Conservation (phyloP, 2,888 invertebrate species). For the Scaptomyza caliginosa region DNA sequence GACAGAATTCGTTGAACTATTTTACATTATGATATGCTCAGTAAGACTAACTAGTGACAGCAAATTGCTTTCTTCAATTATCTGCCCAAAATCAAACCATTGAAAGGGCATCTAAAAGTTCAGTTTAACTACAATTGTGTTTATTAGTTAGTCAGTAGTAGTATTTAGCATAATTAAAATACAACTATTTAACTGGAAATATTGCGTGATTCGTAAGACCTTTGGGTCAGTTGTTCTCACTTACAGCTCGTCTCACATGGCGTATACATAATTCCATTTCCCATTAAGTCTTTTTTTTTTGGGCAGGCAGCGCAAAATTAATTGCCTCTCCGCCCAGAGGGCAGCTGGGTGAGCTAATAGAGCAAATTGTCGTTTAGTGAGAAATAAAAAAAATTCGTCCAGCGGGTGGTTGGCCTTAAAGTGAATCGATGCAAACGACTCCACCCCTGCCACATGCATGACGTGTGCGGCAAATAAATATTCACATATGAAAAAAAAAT, state of each 20-base stretch:
- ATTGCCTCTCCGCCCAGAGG: slow-evolving; percentile 55
- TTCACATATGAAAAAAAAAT: slow-evolving; percentile 4
- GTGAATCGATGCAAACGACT: slow-evolving; percentile 26
- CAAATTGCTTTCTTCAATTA: too few relatives aligned
- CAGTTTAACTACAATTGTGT: not conserved
- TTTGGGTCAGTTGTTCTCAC: slow-evolving; percentile 23
- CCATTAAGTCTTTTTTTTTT: slow-evolving; percentile 18
- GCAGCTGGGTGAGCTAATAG: slow-evolving; percentile 65
- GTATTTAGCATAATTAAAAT: slow-evolving; percentile 43
- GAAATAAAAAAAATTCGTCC: slow-evolving; percentile 25
- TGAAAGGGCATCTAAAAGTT: slow-evolving; percentile 17
- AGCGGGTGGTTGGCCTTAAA: slow-evolving; percentile 51
- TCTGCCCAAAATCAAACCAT: slow-evolving; percentile 43
- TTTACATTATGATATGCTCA: too few relatives aligned
- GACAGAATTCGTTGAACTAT: too few relatives aligned
- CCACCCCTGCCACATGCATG: slow-evolving; percentile 46
- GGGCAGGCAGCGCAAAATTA: slow-evolving; percentile 49
- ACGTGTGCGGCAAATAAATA: slow-evolving; percentile 55
- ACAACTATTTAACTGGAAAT: slow-evolving; percentile 13
- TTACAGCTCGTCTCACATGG: slow-evolving; percentile 49
- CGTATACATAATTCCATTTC: slow-evolving; percentile 63
- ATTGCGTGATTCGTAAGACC: slow-evolving; percentile 52
- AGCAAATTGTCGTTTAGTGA: slow-evolving; percentile 62
- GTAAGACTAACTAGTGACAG: too few relatives aligned
- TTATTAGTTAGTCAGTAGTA: slow-evolving; percentile 20